Conservation (phyloP, 2,797 vertebrate species). For the Falco columbarius region DNA sequence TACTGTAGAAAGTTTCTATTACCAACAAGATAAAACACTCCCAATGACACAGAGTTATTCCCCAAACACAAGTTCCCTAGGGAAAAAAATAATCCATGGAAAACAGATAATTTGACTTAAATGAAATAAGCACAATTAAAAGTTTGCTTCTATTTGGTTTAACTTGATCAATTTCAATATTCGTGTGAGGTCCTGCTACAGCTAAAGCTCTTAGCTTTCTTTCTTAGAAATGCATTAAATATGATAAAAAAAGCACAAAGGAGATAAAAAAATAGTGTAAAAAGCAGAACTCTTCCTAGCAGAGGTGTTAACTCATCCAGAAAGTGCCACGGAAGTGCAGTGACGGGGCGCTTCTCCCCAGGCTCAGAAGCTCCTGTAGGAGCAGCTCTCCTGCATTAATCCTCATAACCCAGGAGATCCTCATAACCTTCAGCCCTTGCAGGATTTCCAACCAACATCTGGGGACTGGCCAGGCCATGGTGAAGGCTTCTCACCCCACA, state of each 20-base stretch:
- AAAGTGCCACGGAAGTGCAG: fast-evolving
- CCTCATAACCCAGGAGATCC: constrained; percentile 20
- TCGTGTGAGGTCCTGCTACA: neutral
- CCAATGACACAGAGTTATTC: neutral
- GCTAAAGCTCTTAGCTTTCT: neutral
- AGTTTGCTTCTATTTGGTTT: neutral
- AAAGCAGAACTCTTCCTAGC: neutral
- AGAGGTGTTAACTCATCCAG: neutral
- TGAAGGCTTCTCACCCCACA: neutral
- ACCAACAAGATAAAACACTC: neutral
- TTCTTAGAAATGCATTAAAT: neutral
- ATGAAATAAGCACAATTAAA: neutral
- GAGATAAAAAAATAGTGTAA: fast-evolving
- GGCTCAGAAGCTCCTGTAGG: neutral
- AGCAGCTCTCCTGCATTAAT: neutral
- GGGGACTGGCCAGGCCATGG: fast-evolving
- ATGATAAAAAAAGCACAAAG: neutral
- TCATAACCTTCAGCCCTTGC: neutral
- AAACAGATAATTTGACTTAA: neutral
- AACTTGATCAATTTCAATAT: neutral
- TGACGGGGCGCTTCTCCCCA: neutral
- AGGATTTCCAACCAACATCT: fast-evolving
- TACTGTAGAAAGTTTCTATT: neutral
- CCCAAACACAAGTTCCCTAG: neutral
- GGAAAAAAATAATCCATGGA: neutral